Evolutionary conservation across 2,888 invertebrate species (phyloP).

Genomic region (Agrochola macilenta): DNA sequence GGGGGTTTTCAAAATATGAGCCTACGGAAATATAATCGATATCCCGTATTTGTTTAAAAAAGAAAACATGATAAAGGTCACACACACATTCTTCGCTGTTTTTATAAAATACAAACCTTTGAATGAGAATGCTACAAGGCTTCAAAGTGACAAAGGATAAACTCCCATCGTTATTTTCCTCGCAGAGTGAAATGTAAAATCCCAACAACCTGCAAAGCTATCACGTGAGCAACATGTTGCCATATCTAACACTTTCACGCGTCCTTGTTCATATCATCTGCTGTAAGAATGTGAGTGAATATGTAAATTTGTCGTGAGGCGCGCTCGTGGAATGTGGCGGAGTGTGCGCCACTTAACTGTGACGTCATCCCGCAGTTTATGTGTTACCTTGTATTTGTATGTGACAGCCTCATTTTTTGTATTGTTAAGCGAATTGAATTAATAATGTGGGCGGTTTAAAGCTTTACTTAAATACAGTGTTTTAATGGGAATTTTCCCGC

Average conservation of each 20-base stretch:
- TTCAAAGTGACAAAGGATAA: not conserved
- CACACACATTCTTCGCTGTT: not conserved
- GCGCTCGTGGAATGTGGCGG: too few species aligned
- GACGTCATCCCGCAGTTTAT: constrained; percentile 16
- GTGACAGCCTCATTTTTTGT: not conserved
- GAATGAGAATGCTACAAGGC: not conserved
- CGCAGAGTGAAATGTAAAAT: not conserved
- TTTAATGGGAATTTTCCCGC: too few species aligned
- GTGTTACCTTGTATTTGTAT: constrained; percentile 1
- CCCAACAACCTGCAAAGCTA: not conserved
- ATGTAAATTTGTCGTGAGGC: constrained; percentile 16
- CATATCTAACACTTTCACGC: constrained; percentile 17
- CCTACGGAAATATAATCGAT: not conserved
- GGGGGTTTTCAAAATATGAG: not conserved
- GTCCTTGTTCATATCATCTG: constrained; percentile 10
- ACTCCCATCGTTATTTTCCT: not conserved
- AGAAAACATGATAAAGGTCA: not conserved
- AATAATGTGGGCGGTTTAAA: not conserved
- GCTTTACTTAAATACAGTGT: too few species aligned
- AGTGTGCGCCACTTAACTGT: constrained; percentile 8
- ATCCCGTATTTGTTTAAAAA: too few species aligned
- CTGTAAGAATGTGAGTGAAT: constrained; percentile 24
- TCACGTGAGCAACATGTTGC: not conserved
- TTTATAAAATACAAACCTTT: not conserved
- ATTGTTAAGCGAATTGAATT: not conserved